Base-by-base conservation (phyloP, 2,888 invertebrate genomes). In the Acleris holmiana region DNA sequence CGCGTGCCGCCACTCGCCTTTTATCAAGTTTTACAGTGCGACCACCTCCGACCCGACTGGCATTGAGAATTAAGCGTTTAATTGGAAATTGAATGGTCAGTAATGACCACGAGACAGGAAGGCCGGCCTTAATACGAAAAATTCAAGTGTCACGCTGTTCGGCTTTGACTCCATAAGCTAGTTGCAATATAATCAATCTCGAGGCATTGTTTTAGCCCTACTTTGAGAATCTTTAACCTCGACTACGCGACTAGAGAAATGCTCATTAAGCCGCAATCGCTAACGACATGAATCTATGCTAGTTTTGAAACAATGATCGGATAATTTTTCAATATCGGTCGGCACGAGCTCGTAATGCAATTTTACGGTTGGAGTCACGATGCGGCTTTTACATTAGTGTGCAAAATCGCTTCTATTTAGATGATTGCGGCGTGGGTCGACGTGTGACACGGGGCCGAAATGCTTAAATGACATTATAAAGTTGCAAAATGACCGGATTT, bases 11-110 rank as follows among this genome's bases (percentile, higher is more conserved):
- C 80, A 76, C 85, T 84, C 82, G 90, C 89, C 90, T 91, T 92
- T 89, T 92, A 92, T 91, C 79, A 89, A 88, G 83, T 89, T 82
- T 80, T 76, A 76, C 82, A 75, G 79, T 77, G 75, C 79, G 83
- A 82, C 89, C 87, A 85, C 88, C 88, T 82, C 85, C 88, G 89
- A 86, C 82, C 86, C 80, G 72, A 83, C 79, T 86, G 92, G 89
- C 92, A 92, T 92, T 92, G 91, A 92, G 84, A 89, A 85, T 86
- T 83, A 85, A 86, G 83, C 89, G 88, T 85, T 89, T 91, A 91
- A 92, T 91, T 91, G 90, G 89, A 90, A 92, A 92, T 87, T 91
- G 85, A 87, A 86, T 85, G 89, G 86, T 85, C 82, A 85, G 84
- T 88, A 89, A 85, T 82, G 82, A 80, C 81, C 77, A 77, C 85